Base-by-base conservation (phyloP, 2,888 invertebrate species). In the Neoaliturus tenellus region DNA sequence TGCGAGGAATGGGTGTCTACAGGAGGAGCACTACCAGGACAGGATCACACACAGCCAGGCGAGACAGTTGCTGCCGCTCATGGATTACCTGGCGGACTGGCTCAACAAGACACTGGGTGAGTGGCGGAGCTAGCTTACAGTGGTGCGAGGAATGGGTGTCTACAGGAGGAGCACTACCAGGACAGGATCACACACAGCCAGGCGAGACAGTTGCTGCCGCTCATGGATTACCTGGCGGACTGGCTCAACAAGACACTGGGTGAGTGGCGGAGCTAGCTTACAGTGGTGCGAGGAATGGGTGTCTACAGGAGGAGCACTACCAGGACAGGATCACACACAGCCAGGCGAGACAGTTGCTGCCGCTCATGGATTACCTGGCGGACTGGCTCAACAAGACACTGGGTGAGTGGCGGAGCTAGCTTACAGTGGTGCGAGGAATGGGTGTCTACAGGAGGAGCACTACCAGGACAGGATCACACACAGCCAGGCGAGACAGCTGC, bases 61-160 rank as follows among this genome's bases (percentile, higher is more conserved):
- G 90, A 92, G 95, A 78, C 96, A 96, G 90, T 92, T 97, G 88
- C 94, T 95, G 88, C 97, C 97, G 0, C 91, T 97, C 86, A 96
- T 96, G 90, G 97, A 97, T 90, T 97, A 97, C 90, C 91, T 97
- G 83, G 96, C 97, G 8, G 96, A 97, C 88, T 97, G 97, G 97
- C 94, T 97, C 86, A 96, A 96, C 90, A 96, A 95, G 90, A 95
- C 95, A 83, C 92, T 97, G 86, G 95, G 97, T 97, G 89, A 93
- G 95, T 93, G 69, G 93, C 94, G 87, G 94, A 94, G 88, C n/a
- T n/a, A n/a, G n/a, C n/a, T n/a, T n/a, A n/a, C n/a, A n/a, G n/a
- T n/a, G n/a, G n/a, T n/a, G n/a, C n/a, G n/a, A n/a, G n/a, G n/a
- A n/a, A n/a, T n/a, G n/a, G n/a, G n/a, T n/a, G n/a, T n/a, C n/a